Percentiles rank a stretch among this genome's conserved stretches.
Evolutionary conservation across 2,888 invertebrate genomes (phyloP).

Genomic region (Rhaphigaster nebulosa): DNA sequence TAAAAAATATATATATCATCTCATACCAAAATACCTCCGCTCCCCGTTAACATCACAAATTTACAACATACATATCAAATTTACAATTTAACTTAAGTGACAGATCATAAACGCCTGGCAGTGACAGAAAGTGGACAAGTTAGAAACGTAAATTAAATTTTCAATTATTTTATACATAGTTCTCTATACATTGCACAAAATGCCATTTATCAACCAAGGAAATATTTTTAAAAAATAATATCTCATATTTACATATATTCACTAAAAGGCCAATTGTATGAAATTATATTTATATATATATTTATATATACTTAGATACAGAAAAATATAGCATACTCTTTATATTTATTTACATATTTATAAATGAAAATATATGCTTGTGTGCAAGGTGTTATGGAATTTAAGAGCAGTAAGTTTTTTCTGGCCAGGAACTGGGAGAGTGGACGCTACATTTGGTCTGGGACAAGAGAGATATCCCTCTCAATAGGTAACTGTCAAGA

Average conservation of each 20-base stretch:
- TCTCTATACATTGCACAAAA: constrained; percentile 63
- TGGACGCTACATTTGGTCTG: constrained; percentile 61
- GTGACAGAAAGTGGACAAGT: constrained; percentile 64
- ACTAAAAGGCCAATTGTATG: constrained; percentile 61
- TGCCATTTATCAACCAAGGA: constrained; percentile 56
- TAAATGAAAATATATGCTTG: constrained; percentile 64
- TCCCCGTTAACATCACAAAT: constrained; percentile 62
- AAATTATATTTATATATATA: constrained; percentile 62
- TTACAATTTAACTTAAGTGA: constrained; percentile 60
- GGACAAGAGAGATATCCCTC: constrained; percentile 57
- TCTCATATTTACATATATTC: constrained; percentile 62
- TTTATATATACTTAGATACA: constrained; percentile 62
- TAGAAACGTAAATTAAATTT: constrained; percentile 58
- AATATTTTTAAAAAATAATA: constrained; percentile 58
- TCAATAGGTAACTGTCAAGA: constrained; percentile 61
- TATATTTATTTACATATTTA: constrained; percentile 64
- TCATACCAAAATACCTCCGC: constrained; percentile 65
- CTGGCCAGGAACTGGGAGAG: constrained; percentile 59
- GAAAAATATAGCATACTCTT: constrained; percentile 65
- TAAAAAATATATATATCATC: constrained; percentile 64
- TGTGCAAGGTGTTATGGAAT: constrained; percentile 59
- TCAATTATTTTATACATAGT: constrained; percentile 57
- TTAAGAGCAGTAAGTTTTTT: constrained; percentile 54
- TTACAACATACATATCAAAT: constrained; percentile 58
- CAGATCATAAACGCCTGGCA: constrained; percentile 64